These are phyloP conservation scores for Alces alces DNA, from an alignment of 2,113 vertebrate genomes.

Conservation along the genomic window DNA sequence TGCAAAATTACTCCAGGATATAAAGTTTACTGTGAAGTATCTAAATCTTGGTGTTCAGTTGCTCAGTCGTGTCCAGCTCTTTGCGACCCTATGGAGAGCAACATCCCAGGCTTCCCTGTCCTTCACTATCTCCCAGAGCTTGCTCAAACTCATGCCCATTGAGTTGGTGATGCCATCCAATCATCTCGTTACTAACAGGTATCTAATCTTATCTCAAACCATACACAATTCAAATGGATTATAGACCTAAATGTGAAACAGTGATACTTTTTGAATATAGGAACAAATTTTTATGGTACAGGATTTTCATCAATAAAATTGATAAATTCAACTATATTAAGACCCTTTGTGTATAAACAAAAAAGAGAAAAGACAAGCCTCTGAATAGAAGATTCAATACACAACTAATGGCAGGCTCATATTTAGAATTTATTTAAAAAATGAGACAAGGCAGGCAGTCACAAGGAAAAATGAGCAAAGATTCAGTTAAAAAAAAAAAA, in stretches of 20 bases:
- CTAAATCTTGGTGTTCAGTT: background rate
- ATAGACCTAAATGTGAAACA: background rate
- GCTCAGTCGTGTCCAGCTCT: background rate
- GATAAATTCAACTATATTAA: background rate
- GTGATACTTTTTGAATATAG: background rate
- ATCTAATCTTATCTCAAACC: background rate
- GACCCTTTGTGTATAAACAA: background rate
- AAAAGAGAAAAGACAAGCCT: background rate
- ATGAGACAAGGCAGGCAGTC: background rate
- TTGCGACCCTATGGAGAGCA: background rate
- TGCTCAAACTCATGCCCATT: background rate
- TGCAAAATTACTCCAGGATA: background rate
- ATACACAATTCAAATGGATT: background rate
- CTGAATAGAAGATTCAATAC: background rate
- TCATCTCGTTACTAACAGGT: background rate
- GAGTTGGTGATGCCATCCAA: background rate
- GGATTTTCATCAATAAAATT: background rate
- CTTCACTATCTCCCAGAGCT: background rate
- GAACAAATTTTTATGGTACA: background rate
- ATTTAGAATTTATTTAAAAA: background rate
- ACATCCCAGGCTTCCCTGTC: background rate
- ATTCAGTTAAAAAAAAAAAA: background rate
- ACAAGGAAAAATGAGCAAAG: background rate
- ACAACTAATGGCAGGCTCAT: background rate
- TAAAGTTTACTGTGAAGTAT: background rate